These are phyloP conservation scores for Eudyptes chrysolophus DNA, from an alignment of 2,113 vertebrate species.

Conservation along the genomic window DNA sequence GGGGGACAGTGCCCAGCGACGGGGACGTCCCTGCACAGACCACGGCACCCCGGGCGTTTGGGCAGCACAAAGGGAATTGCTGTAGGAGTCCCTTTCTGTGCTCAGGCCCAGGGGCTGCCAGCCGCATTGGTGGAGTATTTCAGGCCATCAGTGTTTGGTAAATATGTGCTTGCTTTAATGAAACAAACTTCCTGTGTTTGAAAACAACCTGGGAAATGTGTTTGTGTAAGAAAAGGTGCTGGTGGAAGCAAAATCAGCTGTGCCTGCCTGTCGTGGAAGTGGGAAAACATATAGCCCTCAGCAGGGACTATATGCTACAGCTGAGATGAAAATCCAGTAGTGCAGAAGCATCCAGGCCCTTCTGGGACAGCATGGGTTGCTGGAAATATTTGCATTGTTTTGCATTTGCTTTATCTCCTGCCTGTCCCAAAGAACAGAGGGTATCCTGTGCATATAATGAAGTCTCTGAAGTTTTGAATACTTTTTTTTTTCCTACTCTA, in stretches of 20 bases:
- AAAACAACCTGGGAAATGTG: not conserved
- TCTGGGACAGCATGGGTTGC: not conserved
- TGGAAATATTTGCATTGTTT: not conserved
- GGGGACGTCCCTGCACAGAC: not conserved
- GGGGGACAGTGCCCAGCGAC: not conserved
- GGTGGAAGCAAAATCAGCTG: not conserved
- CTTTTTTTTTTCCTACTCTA: not conserved
- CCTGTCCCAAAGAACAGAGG: not conserved
- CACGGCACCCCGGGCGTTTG: accelerated
- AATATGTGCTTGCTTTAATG: not conserved
- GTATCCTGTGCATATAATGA: not conserved
- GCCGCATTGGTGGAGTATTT: not conserved
- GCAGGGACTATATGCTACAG: not conserved
- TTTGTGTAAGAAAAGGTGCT: not conserved
- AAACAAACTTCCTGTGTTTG: not conserved
- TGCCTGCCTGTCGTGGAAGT: not conserved
- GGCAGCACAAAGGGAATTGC: not conserved
- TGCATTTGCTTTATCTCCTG: not conserved
- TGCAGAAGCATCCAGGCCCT: not conserved
- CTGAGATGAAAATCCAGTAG: not conserved
- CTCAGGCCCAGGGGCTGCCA: not conserved
- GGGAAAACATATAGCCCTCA: not conserved
- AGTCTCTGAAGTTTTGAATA: conserved; percentile 17
- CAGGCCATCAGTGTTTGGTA: not conserved
- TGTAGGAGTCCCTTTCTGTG: not conserved